These are phyloP conservation scores for Allygus modestus DNA, from an alignment of 2,888 invertebrate species.

Conservation along the genomic window DNA sequence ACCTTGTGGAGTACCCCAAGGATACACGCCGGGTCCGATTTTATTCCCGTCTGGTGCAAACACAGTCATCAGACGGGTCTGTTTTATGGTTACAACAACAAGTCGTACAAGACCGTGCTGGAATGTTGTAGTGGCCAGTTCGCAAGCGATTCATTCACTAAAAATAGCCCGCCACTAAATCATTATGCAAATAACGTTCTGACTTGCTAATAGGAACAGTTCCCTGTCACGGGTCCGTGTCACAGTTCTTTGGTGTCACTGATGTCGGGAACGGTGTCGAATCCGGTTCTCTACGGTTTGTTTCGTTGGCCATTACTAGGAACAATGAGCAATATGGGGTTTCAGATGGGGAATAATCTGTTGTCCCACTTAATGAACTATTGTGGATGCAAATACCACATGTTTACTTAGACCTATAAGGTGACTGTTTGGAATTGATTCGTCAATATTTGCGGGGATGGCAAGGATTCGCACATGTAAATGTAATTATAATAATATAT, in stretches of 20 bases:
- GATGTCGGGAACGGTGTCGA: slow-evolving; percentile 30
- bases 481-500: too few species aligned
- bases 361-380: slow-evolving; percentile 11
- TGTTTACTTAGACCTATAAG: too few species aligned
- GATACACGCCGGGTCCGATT: slow-evolving; percentile 18
- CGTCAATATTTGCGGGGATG: too few species aligned
- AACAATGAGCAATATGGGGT: slow-evolving; percentile 11
- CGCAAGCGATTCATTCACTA: slow-evolving; percentile 49
- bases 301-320: slow-evolving; percentile 11
- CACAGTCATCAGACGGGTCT: slow-evolving; percentile 50
- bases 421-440: too few species aligned
- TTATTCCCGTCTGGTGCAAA: slow-evolving; percentile 21
- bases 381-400: neutral
- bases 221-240: slow-evolving; percentile 38
- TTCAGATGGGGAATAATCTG: neutral
- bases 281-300: slow-evolving; percentile 22
- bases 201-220: slow-evolving; percentile 54
- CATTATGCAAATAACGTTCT: slow-evolving; percentile 48
- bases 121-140: slow-evolving; percentile 42
- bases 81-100: slow-evolving; percentile 46
- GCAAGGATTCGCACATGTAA: too few species aligned
- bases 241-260: slow-evolving; percentile 12
- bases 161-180: slow-evolving; percentile 51
- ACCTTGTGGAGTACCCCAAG: neutral
- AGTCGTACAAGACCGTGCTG: slow-evolving; percentile 32